A percentile compares a stretch with the other conserved stretches of the same genome.
Conservation (phyloP, 1,140 invertebrate species). For the Brachionus plicatilis region DNA sequence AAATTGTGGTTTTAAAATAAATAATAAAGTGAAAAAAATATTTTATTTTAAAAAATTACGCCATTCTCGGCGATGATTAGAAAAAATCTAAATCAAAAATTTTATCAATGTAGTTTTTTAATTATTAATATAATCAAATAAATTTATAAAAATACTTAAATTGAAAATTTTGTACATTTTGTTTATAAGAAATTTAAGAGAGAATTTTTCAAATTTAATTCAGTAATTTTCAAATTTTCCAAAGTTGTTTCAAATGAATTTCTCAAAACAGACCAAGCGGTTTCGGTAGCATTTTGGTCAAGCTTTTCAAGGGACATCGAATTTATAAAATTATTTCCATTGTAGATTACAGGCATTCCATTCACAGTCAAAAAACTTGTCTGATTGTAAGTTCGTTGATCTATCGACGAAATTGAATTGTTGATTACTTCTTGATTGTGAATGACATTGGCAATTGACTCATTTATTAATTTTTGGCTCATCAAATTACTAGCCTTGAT, state of each 20-base stretch:
- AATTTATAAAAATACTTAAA: not conserved
- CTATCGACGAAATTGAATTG: not conserved
- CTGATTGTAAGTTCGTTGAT: not conserved
- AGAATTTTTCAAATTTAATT: not conserved
- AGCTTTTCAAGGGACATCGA: not conserved
- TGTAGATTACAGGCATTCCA: not conserved
- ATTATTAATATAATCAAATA: not conserved
- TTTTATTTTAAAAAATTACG: too few species aligned
- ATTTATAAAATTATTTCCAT: not conserved
- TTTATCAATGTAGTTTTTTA: too few species aligned
- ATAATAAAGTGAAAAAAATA: too few species aligned
- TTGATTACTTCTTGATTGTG: not conserved
- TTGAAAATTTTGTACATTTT: not conserved
- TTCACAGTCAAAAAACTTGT: not conserved
- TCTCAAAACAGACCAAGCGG: not conserved
- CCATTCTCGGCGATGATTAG: too few species aligned
- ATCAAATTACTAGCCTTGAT: not conserved
- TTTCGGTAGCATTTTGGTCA: not conserved
- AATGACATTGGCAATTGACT: not conserved
- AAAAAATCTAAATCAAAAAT: too few species aligned
- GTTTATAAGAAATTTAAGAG: not conserved
- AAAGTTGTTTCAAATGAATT: not conserved
- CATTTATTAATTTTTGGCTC: not conserved
- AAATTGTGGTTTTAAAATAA: too few species aligned
- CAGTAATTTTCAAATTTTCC: not conserved